Evolutionary conservation across 1,140 invertebrate species (phyloP).

Genomic region (Drosophila cardini): DNA sequence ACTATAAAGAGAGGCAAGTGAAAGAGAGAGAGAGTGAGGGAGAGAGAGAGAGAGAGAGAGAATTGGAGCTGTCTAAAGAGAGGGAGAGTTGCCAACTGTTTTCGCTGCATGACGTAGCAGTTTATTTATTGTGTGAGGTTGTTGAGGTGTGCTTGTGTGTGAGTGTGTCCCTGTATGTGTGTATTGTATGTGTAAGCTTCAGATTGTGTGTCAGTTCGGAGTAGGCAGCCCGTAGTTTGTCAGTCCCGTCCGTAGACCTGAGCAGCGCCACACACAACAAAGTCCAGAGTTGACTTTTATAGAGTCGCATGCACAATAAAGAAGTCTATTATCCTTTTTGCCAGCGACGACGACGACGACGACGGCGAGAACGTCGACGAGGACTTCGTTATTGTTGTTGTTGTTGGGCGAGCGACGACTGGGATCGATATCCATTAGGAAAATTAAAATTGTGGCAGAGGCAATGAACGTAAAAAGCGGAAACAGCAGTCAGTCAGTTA

Average conservation of each 20-base stretch:
- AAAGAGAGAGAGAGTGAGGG: not conserved
- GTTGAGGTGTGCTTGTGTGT: slow-evolving; percentile 53
- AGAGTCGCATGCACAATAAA: slow-evolving; percentile 85
- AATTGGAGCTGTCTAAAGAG: not conserved
- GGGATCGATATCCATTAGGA: slow-evolving; percentile 85
- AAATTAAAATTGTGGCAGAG: slow-evolving; percentile 85
- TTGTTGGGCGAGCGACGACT: slow-evolving; percentile 54
- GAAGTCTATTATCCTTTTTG: slow-evolving; percentile 84
- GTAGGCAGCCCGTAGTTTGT: slow-evolving; percentile 12
- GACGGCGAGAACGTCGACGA: slow-evolving; percentile 30
- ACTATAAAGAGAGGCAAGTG: not conserved
- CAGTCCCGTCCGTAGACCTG: slow-evolving; percentile 20
- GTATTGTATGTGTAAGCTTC: slow-evolving; percentile 47
- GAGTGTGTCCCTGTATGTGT: slow-evolving; percentile 39
- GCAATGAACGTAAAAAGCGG: slow-evolving; percentile 84
- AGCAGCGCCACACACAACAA: slow-evolving; percentile 70
- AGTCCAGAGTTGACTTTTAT: slow-evolving; percentile 84
- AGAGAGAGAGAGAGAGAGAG: not conserved
- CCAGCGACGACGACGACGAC: slow-evolving; percentile 57
- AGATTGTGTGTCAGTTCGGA: slow-evolving; percentile 57
- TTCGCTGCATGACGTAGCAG: slow-evolving; percentile 71
- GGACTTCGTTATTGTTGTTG: slow-evolving; percentile 58
- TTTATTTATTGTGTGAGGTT: slow-evolving; percentile 81
- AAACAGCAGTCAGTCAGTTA: slow-evolving; percentile 70
- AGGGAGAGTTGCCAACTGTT: slow-evolving; percentile 33